These are phyloP conservation scores for Oreochromis mossambicus DNA, from an alignment of 2,797 vertebrate species.

Conservation along the genomic window DNA sequence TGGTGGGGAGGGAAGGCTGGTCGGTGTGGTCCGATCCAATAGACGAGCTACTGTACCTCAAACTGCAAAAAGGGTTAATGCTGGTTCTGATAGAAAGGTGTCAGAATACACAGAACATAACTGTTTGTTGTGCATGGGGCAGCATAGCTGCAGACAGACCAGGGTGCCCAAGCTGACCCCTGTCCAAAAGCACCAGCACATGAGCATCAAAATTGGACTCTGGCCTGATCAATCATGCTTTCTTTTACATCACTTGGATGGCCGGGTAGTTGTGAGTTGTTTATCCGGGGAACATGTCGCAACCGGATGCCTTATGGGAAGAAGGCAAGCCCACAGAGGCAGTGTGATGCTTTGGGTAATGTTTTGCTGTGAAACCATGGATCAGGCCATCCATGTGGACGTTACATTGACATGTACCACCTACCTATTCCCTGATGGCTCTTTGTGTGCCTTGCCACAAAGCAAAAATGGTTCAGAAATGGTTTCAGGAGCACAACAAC, in stretches of 20 bases:
- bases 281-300: not conserved
- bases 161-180: not conserved
- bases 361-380: not conserved
- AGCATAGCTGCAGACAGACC: not conserved
- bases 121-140: not conserved
- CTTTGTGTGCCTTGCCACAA: not conserved
- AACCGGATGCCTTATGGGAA: not conserved
- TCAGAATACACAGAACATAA: not conserved
- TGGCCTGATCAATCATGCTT: not conserved
- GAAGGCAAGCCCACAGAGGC: not conserved
- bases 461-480: not conserved
- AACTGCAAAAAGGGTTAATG: not conserved
- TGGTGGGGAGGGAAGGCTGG: not conserved
- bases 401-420: not conserved
- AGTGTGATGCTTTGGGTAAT: not conserved
- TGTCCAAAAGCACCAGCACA: not conserved
- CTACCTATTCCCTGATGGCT: not conserved
- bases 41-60: not conserved
- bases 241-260: not conserved
- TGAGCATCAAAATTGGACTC: not conserved
- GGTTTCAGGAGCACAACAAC: not conserved
- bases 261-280: accelerated
- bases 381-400: not conserved
- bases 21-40: not conserved
- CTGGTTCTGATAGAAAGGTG: not conserved